Conservation (phyloP, 1,140 invertebrate species). For the Anoplolepis gracilipes region DNA sequence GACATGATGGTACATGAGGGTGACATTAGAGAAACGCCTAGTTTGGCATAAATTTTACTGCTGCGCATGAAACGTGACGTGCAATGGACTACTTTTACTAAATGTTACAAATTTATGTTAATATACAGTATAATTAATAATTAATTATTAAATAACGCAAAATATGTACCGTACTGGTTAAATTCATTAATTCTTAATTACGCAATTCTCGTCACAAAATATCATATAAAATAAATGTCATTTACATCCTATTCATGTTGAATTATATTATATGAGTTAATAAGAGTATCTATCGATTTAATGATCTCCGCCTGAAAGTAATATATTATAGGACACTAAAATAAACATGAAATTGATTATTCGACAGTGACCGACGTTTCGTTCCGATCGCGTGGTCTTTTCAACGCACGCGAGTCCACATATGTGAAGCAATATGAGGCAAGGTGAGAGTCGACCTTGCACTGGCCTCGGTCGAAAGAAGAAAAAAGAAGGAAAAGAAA, state of each 20-base stretch:
- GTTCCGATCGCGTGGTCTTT: conserved; percentile 9
- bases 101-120: not conserved
- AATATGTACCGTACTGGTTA: no score
- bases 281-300: not conserved
- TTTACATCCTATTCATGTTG: not conserved
- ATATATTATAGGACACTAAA: not conserved
- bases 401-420: not conserved
- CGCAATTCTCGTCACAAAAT: not conserved
- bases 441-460: conserved; percentile 74
- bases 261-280: not conserved
- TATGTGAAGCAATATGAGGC: conserved; percentile 12
- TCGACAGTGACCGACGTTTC: not conserved
- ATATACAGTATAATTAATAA: not conserved
- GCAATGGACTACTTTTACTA: not conserved
- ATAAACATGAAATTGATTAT: not conserved
- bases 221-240: not conserved
- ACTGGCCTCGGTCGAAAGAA: conserved; percentile 72
- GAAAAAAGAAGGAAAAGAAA: conserved; percentile 56
- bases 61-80: not conserved
- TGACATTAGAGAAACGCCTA: not conserved
- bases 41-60: not conserved
- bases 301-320: not conserved
- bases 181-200: not conserved
- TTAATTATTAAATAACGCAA: not conserved
- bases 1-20: not conserved